Evolutionary conservation across 2,113 vertebrate genomes (phyloP), one percentile per base, ranked within the genome.

Genomic region (Talpa occidentalis): DNA sequence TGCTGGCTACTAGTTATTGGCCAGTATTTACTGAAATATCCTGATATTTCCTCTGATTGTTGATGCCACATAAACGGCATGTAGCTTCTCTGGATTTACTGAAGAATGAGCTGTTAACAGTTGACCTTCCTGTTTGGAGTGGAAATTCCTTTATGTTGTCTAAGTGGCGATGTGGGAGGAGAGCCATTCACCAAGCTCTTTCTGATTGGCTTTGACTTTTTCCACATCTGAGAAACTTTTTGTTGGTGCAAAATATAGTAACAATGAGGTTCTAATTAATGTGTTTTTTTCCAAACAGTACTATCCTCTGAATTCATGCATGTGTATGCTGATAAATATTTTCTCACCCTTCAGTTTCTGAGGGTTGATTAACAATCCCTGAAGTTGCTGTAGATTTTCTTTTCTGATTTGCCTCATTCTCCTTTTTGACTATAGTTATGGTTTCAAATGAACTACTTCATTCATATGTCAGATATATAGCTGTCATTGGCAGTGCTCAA

Each of bases 111-210:
- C 52, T 59, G 64, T n/a, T 15, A 12, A 76, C 22, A 90, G 37
- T 6, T 64, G 54, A 21, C 30, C 40, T 72, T 90, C 86, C 60
- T 90, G 40, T 73, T 49, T 93, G 44, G 28, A 70, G 52, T 35
- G 69, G 37, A 94, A 94, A 54, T 70, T 90, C 56, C 37, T 90
- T 86, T 87, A 30, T 86, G 81, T 42, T 82, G 54, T 77, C 80
- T 77, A 40, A 35, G 21, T 44, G 9, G 67, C 37, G 52, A 47
- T 26, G 26, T 44, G 19, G 49, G 67, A 62, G 11, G 40, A 84
- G n/a, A 15, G n/a, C 21, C 49, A 47, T 44, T 94, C 49, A 62
- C 40, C 42, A 72, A 81, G 22, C 22, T 60, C 15, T 87, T 87
- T 77, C 72, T 90, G 54, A n/a, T 78, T 90, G 30, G 35, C 37